A percentile compares a stretch with the other conserved stretches of the same genome.
phyloP scores from a whole-genome alignment of 2,113 vertebrate genomes.

The Columbina picui region DNA sequence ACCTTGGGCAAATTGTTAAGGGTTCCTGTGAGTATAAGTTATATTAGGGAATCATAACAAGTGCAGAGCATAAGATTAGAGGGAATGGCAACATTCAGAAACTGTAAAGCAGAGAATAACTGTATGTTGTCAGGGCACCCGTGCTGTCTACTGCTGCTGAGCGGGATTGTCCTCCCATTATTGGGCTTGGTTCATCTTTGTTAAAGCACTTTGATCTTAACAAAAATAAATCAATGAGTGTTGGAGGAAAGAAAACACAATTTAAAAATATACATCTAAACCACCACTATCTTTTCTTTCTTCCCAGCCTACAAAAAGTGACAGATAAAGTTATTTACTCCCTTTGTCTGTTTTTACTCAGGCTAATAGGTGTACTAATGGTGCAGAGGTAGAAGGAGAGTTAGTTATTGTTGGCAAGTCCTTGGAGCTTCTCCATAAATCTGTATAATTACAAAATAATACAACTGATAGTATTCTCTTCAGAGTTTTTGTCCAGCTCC shows the following conservation, averaged over 20 bases:
- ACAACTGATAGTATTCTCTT: not conserved
- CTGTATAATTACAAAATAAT: not conserved
- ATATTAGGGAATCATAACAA: not conserved
- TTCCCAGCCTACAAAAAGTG: not conserved
- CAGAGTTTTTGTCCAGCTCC: not conserved
- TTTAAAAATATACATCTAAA: too few species aligned
- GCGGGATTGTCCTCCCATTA: not conserved
- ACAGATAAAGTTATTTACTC: not conserved
- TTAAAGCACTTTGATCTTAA: not conserved
- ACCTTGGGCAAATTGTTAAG: conserved; percentile 7
- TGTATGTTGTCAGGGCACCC: not conserved
- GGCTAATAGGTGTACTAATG: not conserved
- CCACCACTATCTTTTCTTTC: not conserved
- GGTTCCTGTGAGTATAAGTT: not conserved
- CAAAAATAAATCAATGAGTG: not conserved
- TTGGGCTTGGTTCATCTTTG: not conserved
- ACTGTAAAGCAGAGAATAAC: not conserved
- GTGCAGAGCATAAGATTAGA: not conserved
- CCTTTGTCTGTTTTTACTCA: not conserved
- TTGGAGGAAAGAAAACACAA: not conserved
- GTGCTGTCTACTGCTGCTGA: not conserved
- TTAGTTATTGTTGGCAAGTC: not conserved
- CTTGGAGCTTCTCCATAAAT: not conserved
- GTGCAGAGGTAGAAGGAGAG: not conserved
- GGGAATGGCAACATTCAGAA: not conserved